Conservation (phyloP, 2,797 vertebrate genomes). For the Mastacembelus armatus region DNA sequence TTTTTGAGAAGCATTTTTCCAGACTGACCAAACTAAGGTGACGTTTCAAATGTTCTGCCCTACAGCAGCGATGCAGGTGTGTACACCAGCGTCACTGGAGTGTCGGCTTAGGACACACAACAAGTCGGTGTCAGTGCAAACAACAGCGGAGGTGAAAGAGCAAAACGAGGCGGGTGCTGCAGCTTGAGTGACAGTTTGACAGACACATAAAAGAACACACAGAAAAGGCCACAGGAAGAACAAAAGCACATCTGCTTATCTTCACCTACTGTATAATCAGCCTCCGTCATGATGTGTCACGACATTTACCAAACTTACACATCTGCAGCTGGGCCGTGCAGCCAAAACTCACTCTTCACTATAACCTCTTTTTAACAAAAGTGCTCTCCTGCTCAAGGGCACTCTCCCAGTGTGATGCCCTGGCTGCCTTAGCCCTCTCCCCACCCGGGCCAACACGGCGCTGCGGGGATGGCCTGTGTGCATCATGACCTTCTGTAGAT, state of each 20-base stretch:
- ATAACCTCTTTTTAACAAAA: constrained; percentile 14
- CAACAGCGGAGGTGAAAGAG: constrained; percentile 46
- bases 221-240: neutral
- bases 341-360: constrained; percentile 7
- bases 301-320: constrained; percentile 24
- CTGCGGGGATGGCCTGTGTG: constrained; percentile 50
- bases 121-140: constrained; percentile 27
- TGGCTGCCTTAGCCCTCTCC: constrained; percentile 28
- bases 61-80: no score
- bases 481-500: constrained; percentile 61
- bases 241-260: constrained; percentile 33
- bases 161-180: neutral
- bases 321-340: constrained; percentile 34
- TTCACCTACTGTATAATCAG: constrained; percentile 17
- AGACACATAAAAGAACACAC: constrained; percentile 22
- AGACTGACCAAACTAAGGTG: neutral
- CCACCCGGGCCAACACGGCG: constrained; percentile 21
- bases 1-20: neutral
- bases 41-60: no score
- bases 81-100: neutral
- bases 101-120: constrained; percentile 13
- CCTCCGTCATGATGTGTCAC: constrained; percentile 18
- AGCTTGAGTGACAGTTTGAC: constrained; percentile 16
- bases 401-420: constrained; percentile 29
- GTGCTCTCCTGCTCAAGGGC: constrained; percentile 47